Conservation (phyloP, 2,113 vertebrate genomes). For the Protomyctophum bolini region DNA sequence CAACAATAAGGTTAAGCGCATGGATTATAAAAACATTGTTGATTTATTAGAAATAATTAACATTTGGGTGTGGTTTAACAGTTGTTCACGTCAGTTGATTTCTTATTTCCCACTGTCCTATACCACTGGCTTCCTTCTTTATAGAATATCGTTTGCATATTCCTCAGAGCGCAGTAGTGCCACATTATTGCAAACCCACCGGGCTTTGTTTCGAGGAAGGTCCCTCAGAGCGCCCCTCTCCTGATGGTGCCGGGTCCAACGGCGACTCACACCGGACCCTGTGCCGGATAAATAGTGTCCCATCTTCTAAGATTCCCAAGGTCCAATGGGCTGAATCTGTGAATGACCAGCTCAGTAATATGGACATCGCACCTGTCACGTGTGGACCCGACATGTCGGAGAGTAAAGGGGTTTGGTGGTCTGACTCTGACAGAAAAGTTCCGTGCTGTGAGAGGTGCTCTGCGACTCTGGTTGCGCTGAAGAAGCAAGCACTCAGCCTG, state of each 20-base stretch:
- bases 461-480: constrained; percentile 89
- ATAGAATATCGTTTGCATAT: constrained; percentile 17
- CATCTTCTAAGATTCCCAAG: constrained; percentile 83
- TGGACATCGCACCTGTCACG: constrained; percentile 81
- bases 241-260: constrained; percentile 86
- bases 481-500: constrained; percentile 90
- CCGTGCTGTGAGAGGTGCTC: constrained; percentile 91
- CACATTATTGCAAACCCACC: constrained; percentile 79
- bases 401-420: constrained; percentile 79
- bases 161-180: constrained; percentile 79
- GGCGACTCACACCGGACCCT: constrained; percentile 82
- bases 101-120: constrained; percentile 35
- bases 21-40: constrained; percentile 5
- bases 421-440: constrained; percentile 86
- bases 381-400: constrained; percentile 73
- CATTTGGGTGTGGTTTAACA: constrained; percentile 67
- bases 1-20: too few relatives aligned
- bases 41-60: constrained; percentile 6
- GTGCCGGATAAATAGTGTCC: constrained; percentile 83
- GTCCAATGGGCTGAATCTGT: constrained; percentile 82
- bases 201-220: constrained; percentile 78
- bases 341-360: constrained; percentile 83
- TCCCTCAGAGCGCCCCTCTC: constrained; percentile 79
- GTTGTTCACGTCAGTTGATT: constrained; percentile 45
- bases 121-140: constrained; percentile 42